Evolutionary conservation across 2,113 vertebrate genomes (phyloP).

Genomic region (Gyps fulvus): DNA sequence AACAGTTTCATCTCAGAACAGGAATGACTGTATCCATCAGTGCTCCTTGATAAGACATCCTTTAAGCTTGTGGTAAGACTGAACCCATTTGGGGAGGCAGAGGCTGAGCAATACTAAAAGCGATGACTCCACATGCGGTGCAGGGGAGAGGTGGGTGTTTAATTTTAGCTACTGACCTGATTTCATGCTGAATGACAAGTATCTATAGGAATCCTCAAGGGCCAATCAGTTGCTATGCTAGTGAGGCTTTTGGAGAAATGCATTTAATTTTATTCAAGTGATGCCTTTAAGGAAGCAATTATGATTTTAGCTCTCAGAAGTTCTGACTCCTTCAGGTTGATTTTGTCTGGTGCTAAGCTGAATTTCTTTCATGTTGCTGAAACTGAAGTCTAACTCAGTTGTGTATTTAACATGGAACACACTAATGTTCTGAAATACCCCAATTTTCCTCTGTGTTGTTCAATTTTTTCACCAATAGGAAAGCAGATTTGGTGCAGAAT

Average conservation of each 20-base stretch:
- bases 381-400: background rate
- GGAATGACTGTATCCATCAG: conserved; percentile 51
- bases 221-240: conserved; percentile 62
- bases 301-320: conserved; percentile 45
- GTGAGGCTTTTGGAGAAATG: conserved; percentile 52
- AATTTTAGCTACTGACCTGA: conserved; percentile 79
- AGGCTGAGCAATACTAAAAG: conserved; percentile 49
- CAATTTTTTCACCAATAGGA: background rate
- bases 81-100: conserved; percentile 24
- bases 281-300: conserved; percentile 63
- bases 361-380: background rate
- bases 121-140: conserved; percentile 41
- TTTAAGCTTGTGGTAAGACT: conserved; percentile 42
- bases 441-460: background rate
- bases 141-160: conserved; percentile 58
- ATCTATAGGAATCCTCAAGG: conserved; percentile 60
- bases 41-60: conserved; percentile 59
- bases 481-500: background rate
- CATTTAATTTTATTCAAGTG: conserved; percentile 59
- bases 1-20: conserved; percentile 33
- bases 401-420: background rate
- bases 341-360: background rate
- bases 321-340: conserved; percentile 44
- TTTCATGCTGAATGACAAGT: conserved; percentile 72
- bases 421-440: background rate